Base-by-base conservation (phyloP, 2,797 vertebrate species). In the Leptatherina wallacei region DNA sequence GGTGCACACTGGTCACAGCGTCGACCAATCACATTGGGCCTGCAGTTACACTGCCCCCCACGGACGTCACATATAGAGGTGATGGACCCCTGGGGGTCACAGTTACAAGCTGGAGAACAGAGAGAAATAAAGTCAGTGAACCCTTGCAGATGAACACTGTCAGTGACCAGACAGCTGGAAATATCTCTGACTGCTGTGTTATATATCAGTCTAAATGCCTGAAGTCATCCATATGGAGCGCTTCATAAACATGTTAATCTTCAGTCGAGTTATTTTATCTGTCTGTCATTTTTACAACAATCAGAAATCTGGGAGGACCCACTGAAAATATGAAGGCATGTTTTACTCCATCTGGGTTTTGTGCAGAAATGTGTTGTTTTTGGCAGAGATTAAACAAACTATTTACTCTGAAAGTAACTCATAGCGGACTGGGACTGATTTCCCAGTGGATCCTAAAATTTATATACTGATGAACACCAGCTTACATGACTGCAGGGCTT, bases 31-130 rank as follows among this genome's bases (percentile, higher is more conserved):
- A 99, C 94, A 0, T 95, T 96, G 62, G 96, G 87, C 57, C 96
- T 96, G 89, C 98, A 99, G 55, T 20, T 94, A 79, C 98, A 99
- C 75, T 98, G 97, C 27, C 98, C 98, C 0, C 98, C 97, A 0
- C 93, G 92, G 9, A 95, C 90, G n/a, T 93, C 94, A 74, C 98
- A 99, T 78, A 97, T 91, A 0, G 96, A 94, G 13, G 96, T 99
- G 81, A 97, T 73, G 0, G 98, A 98, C 51, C 98, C 98, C 86
- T 99, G 97, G 32, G 92, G 96, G 85, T 98, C 95, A 0, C 98
- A 99, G 71, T 93, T 94, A 84, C 98, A 99, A 33, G 95, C 98
- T 94, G 81, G 38, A 74, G 20, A 40, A 70, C 22, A 64, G 29
- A 80, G 57, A 62, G 29, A 16, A 9, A 49, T 49, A 11, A 49